Evolutionary conservation across 2,113 vertebrate genomes (phyloP).

Genomic region (Propithecus coquereli): DNA sequence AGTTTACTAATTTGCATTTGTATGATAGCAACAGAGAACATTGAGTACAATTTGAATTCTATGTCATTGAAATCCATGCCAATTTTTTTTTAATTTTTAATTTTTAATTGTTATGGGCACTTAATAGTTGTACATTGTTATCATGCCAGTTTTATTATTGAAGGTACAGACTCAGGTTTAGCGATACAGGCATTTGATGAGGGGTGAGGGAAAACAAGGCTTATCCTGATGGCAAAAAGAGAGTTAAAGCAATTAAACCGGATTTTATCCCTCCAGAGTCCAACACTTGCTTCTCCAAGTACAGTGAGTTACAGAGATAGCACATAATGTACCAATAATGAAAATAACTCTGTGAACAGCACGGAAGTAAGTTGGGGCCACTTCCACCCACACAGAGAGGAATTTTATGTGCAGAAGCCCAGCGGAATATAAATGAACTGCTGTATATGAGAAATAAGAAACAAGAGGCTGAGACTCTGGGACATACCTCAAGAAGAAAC

Average conservation of each 20-base stretch:
- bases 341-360: constrained; percentile 78
- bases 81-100: background rate
- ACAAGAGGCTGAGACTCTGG: constrained; percentile 13
- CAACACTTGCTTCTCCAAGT: constrained; percentile 57
- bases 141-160: background rate
- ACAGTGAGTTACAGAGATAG: constrained; percentile 70
- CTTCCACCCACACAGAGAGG: constrained; percentile 70
- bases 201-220: background rate
- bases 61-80: background rate
- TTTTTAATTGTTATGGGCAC: background rate
- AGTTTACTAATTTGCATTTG: background rate
- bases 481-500: background rate
- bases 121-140: too few species aligned
- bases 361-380: constrained; percentile 68
- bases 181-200: background rate
- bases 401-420: constrained; percentile 66
- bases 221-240: background rate
- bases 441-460: constrained; percentile 25
- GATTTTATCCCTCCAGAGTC: constrained; percentile 45
- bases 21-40: background rate
- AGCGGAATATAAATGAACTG: constrained; percentile 67
- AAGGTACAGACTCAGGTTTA: background rate
- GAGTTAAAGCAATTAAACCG: constrained; percentile 27
- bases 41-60: background rate
- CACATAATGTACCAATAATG: constrained; percentile 72